These are phyloP conservation scores for Heteropelma amictum DNA, from an alignment of 2,888 invertebrate genomes.

Conservation along the genomic window DNA sequence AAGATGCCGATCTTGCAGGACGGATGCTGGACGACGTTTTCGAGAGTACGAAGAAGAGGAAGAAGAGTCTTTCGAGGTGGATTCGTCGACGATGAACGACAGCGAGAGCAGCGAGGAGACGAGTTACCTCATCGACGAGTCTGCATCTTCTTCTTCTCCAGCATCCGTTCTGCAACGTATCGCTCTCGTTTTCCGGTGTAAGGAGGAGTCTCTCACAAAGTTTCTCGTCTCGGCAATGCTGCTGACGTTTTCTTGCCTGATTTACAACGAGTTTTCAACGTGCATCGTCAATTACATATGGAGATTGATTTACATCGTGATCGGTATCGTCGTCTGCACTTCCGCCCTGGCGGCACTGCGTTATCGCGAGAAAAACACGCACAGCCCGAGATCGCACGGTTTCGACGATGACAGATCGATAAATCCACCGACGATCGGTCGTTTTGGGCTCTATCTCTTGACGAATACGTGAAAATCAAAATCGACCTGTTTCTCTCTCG, in stretches of 20 bases:
- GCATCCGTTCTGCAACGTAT: too few relatives aligned
- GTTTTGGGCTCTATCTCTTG: conserved; percentile 25
- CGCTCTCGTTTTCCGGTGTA: too few relatives aligned
- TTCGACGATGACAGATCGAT: conserved; percentile 2
- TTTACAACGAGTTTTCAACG: conserved; percentile 53
- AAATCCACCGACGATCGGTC: conserved; percentile 12
- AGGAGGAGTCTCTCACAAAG: too few relatives aligned
- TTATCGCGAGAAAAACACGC: background rate
- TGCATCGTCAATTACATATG: conserved; percentile 53
- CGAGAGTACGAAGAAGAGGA: background rate
- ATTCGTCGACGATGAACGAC: background rate
- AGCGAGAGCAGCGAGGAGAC: background rate
- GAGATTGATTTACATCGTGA: conserved; percentile 46
- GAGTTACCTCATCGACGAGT: too few relatives aligned
- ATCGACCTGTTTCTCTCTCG: background rate
- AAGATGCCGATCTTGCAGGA: conserved; percentile 49
- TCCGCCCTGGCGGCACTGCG: conserved; percentile 37
- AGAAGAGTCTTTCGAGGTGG: background rate
- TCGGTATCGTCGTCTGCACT: conserved; percentile 49
- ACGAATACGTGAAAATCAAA: conserved; percentile 3
- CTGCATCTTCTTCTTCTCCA: too few relatives aligned
- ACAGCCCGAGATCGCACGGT: background rate
- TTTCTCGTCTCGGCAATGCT: too few relatives aligned
- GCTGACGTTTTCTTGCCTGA: conserved; percentile 28
- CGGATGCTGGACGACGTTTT: conserved; percentile 34